phyloP scores from a whole-genome alignment of 2,888 invertebrate species.

The Nomada fabriciana region DNA sequence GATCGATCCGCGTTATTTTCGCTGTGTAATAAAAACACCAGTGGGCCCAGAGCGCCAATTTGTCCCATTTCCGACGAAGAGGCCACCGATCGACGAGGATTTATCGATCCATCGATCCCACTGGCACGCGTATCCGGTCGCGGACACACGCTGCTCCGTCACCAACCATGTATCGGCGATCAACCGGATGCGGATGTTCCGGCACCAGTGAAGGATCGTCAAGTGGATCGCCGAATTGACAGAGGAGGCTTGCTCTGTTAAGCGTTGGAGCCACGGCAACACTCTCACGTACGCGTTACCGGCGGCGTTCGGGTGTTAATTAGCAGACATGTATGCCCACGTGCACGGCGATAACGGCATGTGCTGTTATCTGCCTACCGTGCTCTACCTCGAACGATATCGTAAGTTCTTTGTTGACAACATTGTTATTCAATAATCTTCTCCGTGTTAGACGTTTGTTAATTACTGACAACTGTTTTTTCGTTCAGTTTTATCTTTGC shows the following conservation, averaged over 20 bases:
- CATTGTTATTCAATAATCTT: neutral
- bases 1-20: conserved; percentile 48
- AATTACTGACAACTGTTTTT: no score
- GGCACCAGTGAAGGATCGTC: conserved; percentile 49
- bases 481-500: no score
- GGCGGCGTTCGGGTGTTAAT: conserved; percentile 61
- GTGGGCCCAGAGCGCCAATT: conserved; percentile 35
- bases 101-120: conserved; percentile 42
- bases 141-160: conserved; percentile 30
- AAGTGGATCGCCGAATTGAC: conserved; percentile 55
- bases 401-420: conserved; percentile 76
- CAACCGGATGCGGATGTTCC: conserved; percentile 44
- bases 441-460: no score
- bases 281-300: conserved; percentile 34
- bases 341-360: conserved; percentile 82
- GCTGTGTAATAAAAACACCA: conserved; percentile 28
- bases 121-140: conserved; percentile 4
- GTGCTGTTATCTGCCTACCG: conserved; percentile 82
- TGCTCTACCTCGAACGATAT: conserved; percentile 81
- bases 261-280: conserved; percentile 36
- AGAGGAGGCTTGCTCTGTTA: conserved; percentile 36
- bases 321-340: conserved; percentile 80
- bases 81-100: conserved; percentile 15
- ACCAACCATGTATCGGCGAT: conserved; percentile 41
- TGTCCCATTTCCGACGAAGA: conserved; percentile 21